A percentile compares a stretch with the other conserved stretches of the same genome.
Conservation (phyloP, 2,888 invertebrate genomes). For the Melanargia galathea region DNA sequence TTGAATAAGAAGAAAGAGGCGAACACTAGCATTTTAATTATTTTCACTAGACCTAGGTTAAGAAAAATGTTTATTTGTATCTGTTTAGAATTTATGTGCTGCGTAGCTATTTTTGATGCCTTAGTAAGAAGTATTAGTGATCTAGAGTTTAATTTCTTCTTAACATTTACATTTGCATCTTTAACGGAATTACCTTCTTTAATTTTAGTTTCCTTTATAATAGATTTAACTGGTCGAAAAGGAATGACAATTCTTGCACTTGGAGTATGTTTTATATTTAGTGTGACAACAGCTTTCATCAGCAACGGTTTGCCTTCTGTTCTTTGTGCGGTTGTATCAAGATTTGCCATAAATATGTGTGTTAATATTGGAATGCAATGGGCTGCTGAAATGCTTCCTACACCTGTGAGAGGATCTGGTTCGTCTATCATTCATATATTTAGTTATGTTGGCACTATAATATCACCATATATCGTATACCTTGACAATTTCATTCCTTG, state of each 20-base stretch:
- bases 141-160: slow-evolving; percentile 61
- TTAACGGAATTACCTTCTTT: slow-evolving; percentile 66
- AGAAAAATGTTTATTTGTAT: slow-evolving; percentile 55
- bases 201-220: slow-evolving; percentile 55
- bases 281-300: slow-evolving; percentile 54
- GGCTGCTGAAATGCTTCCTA: slow-evolving; percentile 66
- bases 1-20: slow-evolving; percentile 39
- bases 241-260: slow-evolving; percentile 51
- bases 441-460: slow-evolving; percentile 51
- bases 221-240: slow-evolving; percentile 62
- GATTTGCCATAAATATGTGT: slow-evolving; percentile 62
- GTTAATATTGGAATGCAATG: slow-evolving; percentile 58
- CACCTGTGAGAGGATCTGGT: slow-evolving; percentile 61
- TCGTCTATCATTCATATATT: slow-evolving; percentile 61
- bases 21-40: slow-evolving; percentile 47
- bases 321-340: slow-evolving; percentile 59
- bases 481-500: slow-evolving; percentile 53
- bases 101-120: slow-evolving; percentile 58
- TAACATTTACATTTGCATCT: slow-evolving; percentile 64
- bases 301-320: slow-evolving; percentile 57
- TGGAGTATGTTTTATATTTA: slow-evolving; percentile 50
- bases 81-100: slow-evolving; percentile 57
- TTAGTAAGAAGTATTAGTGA: slow-evolving; percentile 60
- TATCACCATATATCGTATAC: slow-evolving; percentile 68
- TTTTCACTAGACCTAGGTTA: slow-evolving; percentile 54